A percentile compares a stretch with the other conserved stretches of the same genome.
Conservation (phyloP, 2,797 vertebrate genomes). For the Chloroceryle amazona region DNA sequence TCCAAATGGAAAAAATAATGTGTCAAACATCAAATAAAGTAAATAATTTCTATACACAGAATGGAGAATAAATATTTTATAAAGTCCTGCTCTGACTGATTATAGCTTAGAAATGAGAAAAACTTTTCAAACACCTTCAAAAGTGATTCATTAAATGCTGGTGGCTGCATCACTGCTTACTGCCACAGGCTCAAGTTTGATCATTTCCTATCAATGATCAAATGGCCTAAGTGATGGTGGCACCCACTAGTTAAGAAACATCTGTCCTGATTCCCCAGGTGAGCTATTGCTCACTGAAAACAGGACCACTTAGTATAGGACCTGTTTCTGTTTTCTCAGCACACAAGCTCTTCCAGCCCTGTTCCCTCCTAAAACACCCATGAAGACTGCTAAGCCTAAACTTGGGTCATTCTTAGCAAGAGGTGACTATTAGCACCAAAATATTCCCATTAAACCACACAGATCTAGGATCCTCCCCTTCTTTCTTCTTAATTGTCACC, state of each 20-base stretch:
- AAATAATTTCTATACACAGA: background rate
- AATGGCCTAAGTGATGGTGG: background rate
- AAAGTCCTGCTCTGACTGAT: background rate
- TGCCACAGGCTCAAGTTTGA: background rate
- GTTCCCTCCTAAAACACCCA: background rate
- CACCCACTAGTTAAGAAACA: background rate
- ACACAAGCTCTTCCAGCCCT: background rate
- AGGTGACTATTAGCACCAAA: background rate
- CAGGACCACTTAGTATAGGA: background rate
- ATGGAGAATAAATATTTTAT: background rate
- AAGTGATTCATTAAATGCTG: background rate
- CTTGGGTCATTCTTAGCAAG: background rate
- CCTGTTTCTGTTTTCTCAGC: background rate
- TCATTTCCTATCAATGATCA: background rate
- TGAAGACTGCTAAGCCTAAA: background rate
- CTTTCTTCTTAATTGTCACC: constrained; percentile 60
- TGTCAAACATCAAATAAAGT: background rate
- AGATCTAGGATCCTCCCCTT: constrained; percentile 22
- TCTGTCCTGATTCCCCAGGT: background rate
- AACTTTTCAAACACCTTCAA: background rate
- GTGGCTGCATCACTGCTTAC: background rate
- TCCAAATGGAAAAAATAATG: background rate
- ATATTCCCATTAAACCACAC: constrained; percentile 17
- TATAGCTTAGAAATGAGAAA: background rate
- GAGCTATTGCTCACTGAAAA: background rate